Base-by-base conservation (phyloP, 2,888 invertebrate species). In the Argyresthia albistria region DNA sequence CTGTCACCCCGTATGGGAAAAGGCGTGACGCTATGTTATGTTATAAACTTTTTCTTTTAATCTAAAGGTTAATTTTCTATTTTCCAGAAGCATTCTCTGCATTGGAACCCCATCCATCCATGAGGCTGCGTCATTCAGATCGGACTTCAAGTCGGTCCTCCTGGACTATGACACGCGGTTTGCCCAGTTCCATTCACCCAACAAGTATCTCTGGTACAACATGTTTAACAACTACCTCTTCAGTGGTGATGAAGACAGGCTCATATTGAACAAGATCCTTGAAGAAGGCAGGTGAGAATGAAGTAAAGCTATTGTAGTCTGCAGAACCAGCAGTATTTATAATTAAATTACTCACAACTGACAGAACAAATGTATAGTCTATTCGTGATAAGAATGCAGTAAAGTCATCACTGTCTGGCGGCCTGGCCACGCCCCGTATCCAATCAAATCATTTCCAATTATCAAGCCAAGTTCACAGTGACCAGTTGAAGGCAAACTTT, bases 161-260 rank as follows among this genome's bases (percentile, higher is more conserved):
- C 72, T 97, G 43, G 97, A 97, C 72, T 91, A 95, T 58, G 97
- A 97, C 75, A 89, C 90, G 36, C 89, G 97, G 66, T 90, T 92
- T 69, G 88, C 89, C 54, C 84, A 86, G 59, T 94, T 94, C 65
- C 89, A 91, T 59, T 86, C 89, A 0, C 89, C 91, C 0, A 67
- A 88, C 11, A 89, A 91, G 62, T 97, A 91, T 66, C 90, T 93
- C 35, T 93, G 93, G 90, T 97, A 95, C 78, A 98, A 97, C 75
- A 92, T 96, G 90, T 96, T 97, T 69, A 98, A 97, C 69, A 91
- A 96, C 74, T 91, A 95, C 68, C 93, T 97, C 68, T 97, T 97
- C 66, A 89, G 91, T 58, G 84, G 81, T 8, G 81, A 88, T 52
- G 84, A 90, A 36, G 89, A 91, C 54, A 78, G 88, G 56, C 70